phyloP scores from a whole-genome alignment of 2,113 vertebrate species.

The Pantherophis guttatus region DNA sequence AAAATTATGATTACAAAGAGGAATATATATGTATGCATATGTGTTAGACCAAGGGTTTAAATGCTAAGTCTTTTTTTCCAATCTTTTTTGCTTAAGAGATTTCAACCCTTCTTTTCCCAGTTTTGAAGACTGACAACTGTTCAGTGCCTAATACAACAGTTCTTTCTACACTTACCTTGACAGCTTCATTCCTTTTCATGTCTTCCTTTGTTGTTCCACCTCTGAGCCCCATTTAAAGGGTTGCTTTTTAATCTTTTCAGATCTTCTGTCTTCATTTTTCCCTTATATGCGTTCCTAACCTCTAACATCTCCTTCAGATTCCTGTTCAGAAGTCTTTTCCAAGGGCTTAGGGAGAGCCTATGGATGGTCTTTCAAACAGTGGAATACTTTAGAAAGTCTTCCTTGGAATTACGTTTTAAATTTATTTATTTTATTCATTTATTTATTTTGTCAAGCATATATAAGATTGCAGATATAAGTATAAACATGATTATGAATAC shows the following conservation, averaged over 20 bases:
- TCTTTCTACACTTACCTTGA: not conserved
- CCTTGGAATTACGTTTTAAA: not conserved
- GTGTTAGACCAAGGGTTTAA: not conserved
- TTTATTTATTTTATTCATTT: too few species aligned
- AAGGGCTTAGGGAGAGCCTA: not conserved
- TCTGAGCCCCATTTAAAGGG: not conserved
- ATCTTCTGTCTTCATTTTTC: not conserved
- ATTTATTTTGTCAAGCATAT: too few species aligned
- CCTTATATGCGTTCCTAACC: not conserved
- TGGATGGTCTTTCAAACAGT: not conserved
- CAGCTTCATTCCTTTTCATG: not conserved
- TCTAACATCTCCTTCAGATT: not conserved
- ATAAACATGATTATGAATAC: too few species aligned
- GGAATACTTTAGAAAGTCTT: not conserved
- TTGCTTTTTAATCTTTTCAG: not conserved
- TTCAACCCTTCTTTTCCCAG: not conserved
- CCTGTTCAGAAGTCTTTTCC: not conserved
- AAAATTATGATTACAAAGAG: not conserved
- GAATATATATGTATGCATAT: not conserved
- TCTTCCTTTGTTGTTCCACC: not conserved
- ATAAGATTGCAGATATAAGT: too few species aligned
- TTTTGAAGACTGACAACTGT: not conserved
- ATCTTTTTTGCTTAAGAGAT: not conserved
- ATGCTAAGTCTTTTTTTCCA: not conserved
- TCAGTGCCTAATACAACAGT: not conserved